Evolutionary conservation across 2,797 vertebrate genomes (phyloP).

Genomic region (Liasis olivaceus): DNA sequence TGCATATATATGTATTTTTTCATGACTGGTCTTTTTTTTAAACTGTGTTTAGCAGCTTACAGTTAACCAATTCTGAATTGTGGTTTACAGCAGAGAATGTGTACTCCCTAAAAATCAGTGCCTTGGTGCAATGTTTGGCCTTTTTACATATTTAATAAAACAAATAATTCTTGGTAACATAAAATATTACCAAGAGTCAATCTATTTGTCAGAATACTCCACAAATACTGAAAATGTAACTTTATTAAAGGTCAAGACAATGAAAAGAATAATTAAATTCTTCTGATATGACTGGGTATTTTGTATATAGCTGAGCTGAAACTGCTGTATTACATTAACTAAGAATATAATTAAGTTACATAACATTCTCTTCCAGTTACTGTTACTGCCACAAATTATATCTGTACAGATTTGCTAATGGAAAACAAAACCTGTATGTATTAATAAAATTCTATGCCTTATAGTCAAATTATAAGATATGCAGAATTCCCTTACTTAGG

Average conservation of each 20-base stretch:
- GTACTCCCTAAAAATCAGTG: not conserved
- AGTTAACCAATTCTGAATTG: not conserved
- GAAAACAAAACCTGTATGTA: not conserved
- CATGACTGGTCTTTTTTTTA: not conserved
- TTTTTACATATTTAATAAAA: not conserved
- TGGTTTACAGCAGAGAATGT: not conserved
- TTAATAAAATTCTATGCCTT: not conserved
- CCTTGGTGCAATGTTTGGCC: not conserved
- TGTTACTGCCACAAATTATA: not conserved
- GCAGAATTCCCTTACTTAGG: not conserved
- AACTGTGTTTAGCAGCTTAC: not conserved
- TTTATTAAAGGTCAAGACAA: conserved; percentile 18
- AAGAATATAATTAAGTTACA: not conserved
- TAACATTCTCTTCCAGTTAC: not conserved
- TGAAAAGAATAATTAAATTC: conserved; percentile 13
- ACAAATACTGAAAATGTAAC: not conserved
- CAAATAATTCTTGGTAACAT: not conserved
- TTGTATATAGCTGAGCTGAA: conserved; percentile 11
- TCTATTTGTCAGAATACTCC: not conserved
- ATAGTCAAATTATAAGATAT: conserved; percentile 5
- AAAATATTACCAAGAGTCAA: not conserved
- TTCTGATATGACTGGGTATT: not conserved
- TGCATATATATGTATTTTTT: not conserved
- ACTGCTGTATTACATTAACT: not conserved
- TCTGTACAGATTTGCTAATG: not conserved